Percentiles rank a stretch among this genome's conserved stretches.
These are phyloP conservation scores for Acholoe squamosa DNA, from an alignment of 2,888 invertebrate species.

Conservation along the genomic window DNA sequence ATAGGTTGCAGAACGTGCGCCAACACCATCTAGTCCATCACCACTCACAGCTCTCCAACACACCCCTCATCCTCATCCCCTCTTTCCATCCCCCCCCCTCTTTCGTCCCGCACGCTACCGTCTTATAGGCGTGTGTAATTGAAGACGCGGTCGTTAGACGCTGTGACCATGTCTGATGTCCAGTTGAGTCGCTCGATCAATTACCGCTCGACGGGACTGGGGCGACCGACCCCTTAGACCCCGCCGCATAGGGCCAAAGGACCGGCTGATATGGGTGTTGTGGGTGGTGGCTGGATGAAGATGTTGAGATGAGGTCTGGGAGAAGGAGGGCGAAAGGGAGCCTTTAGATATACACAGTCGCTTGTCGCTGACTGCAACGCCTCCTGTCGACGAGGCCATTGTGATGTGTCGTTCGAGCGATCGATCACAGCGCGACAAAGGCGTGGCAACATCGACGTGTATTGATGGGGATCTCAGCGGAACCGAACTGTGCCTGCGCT, in stretches of 20 bases:
- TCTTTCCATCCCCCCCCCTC: background rate
- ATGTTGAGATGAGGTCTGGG: background rate
- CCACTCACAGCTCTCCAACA: background rate
- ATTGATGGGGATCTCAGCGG: conserved; percentile 24
- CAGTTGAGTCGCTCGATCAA: conserved; percentile 56
- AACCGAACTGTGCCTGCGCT: background rate
- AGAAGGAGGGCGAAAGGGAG: background rate
- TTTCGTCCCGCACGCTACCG: background rate
- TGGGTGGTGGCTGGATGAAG: no score
- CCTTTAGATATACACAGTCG: background rate
- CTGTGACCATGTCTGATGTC: background rate
- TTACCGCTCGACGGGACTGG: conserved; percentile 33
- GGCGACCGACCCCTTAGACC: background rate
- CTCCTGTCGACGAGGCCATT: background rate
- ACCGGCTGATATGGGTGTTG: no score
- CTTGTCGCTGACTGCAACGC: conserved; percentile 14
- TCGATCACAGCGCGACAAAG: background rate
- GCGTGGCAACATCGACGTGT: background rate
- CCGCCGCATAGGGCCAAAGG: background rate
- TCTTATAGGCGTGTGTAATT: conserved; percentile 35
- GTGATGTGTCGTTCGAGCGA: background rate
- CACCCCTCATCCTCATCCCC: background rate
- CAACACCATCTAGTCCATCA: background rate
- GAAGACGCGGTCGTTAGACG: conserved; percentile 46
- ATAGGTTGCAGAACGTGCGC: background rate